Evolutionary conservation across 2,113 vertebrate genomes (phyloP).

Genomic region (Elachura formosa): DNA sequence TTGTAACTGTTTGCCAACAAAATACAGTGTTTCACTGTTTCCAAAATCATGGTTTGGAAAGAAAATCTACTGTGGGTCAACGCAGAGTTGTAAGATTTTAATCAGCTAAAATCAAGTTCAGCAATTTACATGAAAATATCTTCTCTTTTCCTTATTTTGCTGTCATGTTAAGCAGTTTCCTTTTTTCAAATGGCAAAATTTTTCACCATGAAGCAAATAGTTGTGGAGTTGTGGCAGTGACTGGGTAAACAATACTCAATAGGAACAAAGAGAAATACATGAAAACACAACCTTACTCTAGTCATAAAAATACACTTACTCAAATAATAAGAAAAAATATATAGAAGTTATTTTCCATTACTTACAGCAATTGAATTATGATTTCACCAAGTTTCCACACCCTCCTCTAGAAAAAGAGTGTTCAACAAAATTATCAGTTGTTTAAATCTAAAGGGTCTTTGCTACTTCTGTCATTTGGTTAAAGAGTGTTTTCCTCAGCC

Average conservation of each 20-base stretch:
- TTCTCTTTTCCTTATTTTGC: neutral
- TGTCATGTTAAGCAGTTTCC: neutral
- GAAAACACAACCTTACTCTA: neutral
- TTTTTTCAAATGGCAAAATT: neutral
- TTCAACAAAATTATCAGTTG: neutral
- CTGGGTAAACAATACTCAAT: neutral
- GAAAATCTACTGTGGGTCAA: neutral
- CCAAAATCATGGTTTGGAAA: constrained; percentile 16
- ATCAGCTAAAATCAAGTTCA: neutral
- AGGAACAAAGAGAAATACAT: neutral
- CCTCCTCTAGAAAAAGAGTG: neutral
- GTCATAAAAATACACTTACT: neutral
- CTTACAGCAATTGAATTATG: neutral
- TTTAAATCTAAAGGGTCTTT: neutral
- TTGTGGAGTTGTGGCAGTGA: neutral
- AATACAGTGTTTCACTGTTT: constrained; percentile 58
- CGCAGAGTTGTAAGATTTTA: constrained; percentile 35
- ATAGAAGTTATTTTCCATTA: neutral
- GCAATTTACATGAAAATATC: neutral
- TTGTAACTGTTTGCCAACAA: constrained; percentile 38
- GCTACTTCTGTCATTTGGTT: neutral
- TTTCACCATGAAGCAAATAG: neutral
- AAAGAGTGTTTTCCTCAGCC: neutral
- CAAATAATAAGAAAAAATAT: neutral
- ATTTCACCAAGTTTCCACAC: neutral